Evolutionary conservation across 2,888 invertebrate genomes (phyloP), one percentile per base, ranked within the genome.

Genomic region (Bellardia pandia): DNA sequence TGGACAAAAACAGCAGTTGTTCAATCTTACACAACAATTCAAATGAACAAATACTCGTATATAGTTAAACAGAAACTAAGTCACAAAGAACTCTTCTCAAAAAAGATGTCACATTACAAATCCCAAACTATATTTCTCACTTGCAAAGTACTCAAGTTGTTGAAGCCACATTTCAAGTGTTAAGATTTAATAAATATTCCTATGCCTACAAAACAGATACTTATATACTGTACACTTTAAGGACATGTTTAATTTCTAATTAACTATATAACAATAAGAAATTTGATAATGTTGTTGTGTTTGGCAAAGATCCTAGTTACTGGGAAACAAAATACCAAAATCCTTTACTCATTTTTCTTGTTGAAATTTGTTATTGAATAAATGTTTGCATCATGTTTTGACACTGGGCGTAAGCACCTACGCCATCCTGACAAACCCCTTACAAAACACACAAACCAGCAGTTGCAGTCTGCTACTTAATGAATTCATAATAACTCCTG

Each of bases 341-440:
- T 83, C 69, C 75, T 75, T 69, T 69, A 60, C 45, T 66, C 60
- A 82, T 81, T 86, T 77, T 76, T 76, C 66, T 30, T 71, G 9
- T 48, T 45, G 64, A 64, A 33, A 48, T 14, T 23, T 9, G 11
- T 48, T 58, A 68, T 80, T 75, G 45, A 68, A 60, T 33, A 51
- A 68, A 30, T 80, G 77, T 85, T 87, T 81, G 71, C 85, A 76
- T 79, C 72, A 75, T 88, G 88, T 88, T 88, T 86, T 88, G 88
- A 88, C 88, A 88, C 84, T 83, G 77, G 86, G 88, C 86, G 88
- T 86, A 86, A 77, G 72, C 74, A 78, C 77, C 86, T 86, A 84
- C 86, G 77, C 82, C 84, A 88, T 78, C 33, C 86, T 62, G 66
- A 4, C 81, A 74, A 84, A 74, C 74, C 74, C 60, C 60, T 64